Evolutionary conservation across 2,113 vertebrate genomes (phyloP).

Genomic region (Campylorhamphus procurvoides): DNA sequence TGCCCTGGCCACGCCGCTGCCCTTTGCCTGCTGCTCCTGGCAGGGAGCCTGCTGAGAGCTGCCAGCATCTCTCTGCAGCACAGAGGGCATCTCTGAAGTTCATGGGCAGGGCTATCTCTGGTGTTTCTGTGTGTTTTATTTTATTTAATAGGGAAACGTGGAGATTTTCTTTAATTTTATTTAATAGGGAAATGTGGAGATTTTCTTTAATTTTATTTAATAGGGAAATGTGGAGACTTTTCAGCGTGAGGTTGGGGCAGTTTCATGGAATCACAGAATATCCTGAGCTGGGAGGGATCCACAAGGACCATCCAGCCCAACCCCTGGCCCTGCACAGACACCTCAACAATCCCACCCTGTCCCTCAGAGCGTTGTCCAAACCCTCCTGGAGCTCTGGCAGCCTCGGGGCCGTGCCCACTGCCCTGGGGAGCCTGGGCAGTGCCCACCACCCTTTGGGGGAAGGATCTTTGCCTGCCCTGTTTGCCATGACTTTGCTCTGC

Average conservation of each 20-base stretch:
- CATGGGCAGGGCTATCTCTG: neutral
- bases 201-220: no score
- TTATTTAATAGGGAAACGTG: fast-evolving
- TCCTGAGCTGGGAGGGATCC: neutral
- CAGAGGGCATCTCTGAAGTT: fast-evolving
- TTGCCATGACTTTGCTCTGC: neutral
- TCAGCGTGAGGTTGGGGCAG: fast-evolving
- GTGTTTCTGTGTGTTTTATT: neutral
- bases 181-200: neutral
- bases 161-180: neutral
- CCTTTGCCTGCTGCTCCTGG: neutral
- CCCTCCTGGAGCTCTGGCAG: neutral
- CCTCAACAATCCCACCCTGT: neutral
- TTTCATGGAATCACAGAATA: neutral
- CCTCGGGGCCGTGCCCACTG: neutral
- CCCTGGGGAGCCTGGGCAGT: neutral
- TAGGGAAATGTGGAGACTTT: neutral
- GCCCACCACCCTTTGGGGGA: neutral
- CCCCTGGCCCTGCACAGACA: neutral
- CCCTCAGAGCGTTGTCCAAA: neutral
- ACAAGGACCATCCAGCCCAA: neutral
- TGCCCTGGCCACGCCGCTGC: neutral
- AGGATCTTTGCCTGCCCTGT: neutral
- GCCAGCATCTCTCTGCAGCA: neutral
- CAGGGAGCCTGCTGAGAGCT: fast-evolving